A percentile compares a stretch with the other conserved stretches of the same genome.
Conservation (phyloP, 1,140 invertebrate species). For the Artemia franciscana region DNA sequence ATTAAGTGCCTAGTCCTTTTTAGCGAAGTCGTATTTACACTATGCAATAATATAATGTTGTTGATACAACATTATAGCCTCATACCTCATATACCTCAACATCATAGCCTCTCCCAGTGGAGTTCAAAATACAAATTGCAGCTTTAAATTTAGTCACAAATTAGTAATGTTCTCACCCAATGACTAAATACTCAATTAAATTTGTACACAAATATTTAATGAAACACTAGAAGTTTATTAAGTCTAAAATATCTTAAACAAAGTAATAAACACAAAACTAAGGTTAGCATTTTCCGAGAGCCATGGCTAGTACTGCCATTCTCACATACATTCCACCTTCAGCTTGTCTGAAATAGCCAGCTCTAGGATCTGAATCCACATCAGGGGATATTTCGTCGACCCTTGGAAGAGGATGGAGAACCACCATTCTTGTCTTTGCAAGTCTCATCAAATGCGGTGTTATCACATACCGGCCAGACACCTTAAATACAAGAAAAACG, state of each 20-base stretch:
- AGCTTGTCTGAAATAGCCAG: slow-evolving; percentile 94
- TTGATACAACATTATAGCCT: too few species aligned
- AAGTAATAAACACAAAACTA: slow-evolving; percentile 16
- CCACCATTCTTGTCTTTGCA: slow-evolving; percentile 77
- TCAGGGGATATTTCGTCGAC: slow-evolving; percentile 80
- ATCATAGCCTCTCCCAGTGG: too few species aligned
- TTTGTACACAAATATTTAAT: too few species aligned
- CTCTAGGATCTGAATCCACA: slow-evolving; percentile 82
- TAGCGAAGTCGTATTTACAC: too few species aligned
- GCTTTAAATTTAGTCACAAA: too few species aligned
- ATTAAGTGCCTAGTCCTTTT: too few species aligned
- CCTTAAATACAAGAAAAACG: slow-evolving; percentile 34
- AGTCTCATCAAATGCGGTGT: slow-evolving; percentile 86
- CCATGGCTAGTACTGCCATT: slow-evolving; percentile 85
- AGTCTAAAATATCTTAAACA: slow-evolving; percentile 9
- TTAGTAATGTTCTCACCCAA: too few species aligned
- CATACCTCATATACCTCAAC: too few species aligned
- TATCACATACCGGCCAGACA: slow-evolving; percentile 60
- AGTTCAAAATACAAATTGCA: too few species aligned
- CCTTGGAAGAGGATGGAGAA: slow-evolving; percentile 91
- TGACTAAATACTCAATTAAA: too few species aligned
- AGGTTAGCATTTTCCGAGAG: slow-evolving; percentile 40
- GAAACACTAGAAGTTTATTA: too few species aligned
- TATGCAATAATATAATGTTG: too few species aligned
- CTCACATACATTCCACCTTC: slow-evolving; percentile 93